A percentile compares a stretch with the other conserved stretches of the same genome.
Evolutionary conservation across 2,797 vertebrate genomes (phyloP).

Genomic region (Yasuhikotakia modesta): DNA sequence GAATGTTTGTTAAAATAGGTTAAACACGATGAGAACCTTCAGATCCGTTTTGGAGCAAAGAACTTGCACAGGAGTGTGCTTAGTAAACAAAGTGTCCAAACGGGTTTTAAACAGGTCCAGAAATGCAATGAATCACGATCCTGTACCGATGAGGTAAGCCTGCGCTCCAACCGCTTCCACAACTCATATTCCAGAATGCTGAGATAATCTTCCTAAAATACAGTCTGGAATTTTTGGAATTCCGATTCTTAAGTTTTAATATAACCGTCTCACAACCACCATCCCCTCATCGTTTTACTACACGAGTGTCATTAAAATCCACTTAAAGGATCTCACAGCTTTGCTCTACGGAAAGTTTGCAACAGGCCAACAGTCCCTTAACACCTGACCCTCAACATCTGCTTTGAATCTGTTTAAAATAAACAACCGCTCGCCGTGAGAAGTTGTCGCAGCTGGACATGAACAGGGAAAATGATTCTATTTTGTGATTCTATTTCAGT

Average conservation of each 20-base stretch:
- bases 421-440: constrained; percentile 47
- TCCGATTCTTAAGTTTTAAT: constrained; percentile 14
- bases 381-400: constrained; percentile 66
- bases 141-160: constrained; percentile 39
- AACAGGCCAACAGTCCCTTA: constrained; percentile 57
- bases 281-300: constrained; percentile 70
- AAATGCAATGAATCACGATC: constrained; percentile 27
- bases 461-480: neutral
- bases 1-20: constrained; percentile 18
- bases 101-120: constrained; percentile 13
- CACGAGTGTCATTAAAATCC: constrained; percentile 75
- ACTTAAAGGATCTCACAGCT: constrained; percentile 66
- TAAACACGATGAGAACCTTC: constrained; percentile 10
- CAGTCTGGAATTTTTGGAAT: constrained; percentile 35
- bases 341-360: constrained; percentile 69
- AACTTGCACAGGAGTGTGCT: constrained; percentile 34
- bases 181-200: constrained; percentile 52
- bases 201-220: constrained; percentile 55
- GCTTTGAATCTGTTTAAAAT: constrained; percentile 67
- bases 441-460: neutral
- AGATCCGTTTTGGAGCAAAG: neutral
- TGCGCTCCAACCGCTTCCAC: constrained; percentile 44
- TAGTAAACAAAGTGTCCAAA: constrained; percentile 30
- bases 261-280: constrained; percentile 13
- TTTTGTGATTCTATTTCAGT: constrained; percentile 14